Conservation (phyloP, 1,140 invertebrate species). For the Macrobrachium rosenbergii region DNA sequence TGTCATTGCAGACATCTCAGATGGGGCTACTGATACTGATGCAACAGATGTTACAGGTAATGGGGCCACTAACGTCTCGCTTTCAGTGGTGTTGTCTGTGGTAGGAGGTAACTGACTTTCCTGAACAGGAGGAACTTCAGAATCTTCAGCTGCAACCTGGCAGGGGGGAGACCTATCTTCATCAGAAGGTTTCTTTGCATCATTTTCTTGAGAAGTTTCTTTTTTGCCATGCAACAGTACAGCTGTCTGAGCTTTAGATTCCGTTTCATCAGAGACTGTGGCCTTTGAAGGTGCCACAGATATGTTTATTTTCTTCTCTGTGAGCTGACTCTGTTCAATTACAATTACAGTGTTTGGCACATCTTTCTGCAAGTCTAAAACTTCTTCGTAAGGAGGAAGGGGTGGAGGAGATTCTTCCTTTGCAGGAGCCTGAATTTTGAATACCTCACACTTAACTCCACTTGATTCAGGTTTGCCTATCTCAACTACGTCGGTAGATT, state of each 20-base stretch:
- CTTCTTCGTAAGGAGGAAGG: constrained; percentile 36
- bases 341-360: background rate
- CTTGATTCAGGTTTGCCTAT: too few species aligned
- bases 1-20: constrained; percentile 12
- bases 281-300: background rate
- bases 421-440: constrained; percentile 7
- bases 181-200: background rate
- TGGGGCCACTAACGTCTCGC: constrained; percentile 1
- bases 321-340: background rate
- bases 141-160: too few species aligned
- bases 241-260: background rate
- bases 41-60: constrained; percentile 37
- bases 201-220: constrained; percentile 1
- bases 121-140: background rate
- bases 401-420: constrained; percentile 56
- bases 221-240: too few species aligned
- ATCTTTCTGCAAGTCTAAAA: constrained; percentile 2
- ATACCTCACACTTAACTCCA: background rate
- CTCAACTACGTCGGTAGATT: too few species aligned
- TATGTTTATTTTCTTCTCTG: background rate
- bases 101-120: background rate
- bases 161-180: too few species aligned
- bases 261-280: background rate
- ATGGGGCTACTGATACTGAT: constrained; percentile 31
- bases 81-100: background rate